These are phyloP conservation scores for Semotilus atromaculatus DNA, from an alignment of 2,797 vertebrate species.

Conservation along the genomic window DNA sequence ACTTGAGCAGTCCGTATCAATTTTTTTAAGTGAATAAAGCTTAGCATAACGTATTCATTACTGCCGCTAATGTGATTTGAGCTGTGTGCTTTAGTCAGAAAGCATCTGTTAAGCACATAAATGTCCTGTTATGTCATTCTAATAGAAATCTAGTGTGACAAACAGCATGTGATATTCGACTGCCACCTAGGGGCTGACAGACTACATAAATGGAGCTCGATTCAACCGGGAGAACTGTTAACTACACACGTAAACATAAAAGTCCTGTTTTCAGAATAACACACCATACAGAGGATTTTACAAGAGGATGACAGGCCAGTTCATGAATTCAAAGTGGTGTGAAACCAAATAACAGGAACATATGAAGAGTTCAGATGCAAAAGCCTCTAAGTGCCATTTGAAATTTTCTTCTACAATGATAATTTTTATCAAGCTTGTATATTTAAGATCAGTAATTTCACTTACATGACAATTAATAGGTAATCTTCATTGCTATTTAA, in stretches of 20 bases:
- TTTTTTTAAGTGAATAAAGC: background rate
- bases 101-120: conserved; percentile 1
- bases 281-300: background rate
- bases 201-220: background rate
- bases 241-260: background rate
- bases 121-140: background rate
- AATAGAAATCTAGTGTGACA: background rate
- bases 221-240: background rate
- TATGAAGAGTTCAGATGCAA: too few species aligned
- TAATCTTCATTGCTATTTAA: too few species aligned
- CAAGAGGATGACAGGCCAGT: background rate
- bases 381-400: too few species aligned
- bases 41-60: background rate
- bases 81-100: background rate
- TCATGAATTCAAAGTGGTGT: background rate
- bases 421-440: too few species aligned
- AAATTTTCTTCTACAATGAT: too few species aligned
- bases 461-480: too few species aligned
- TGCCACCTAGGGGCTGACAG: conserved; percentile 34
- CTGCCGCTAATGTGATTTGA: background rate
- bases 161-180: conserved; percentile 6
- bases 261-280: background rate
- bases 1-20: background rate
- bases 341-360: background rate
- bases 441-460: too few species aligned